A percentile compares a stretch with the other conserved stretches of the same genome.
Evolutionary conservation across 2,888 invertebrate genomes (phyloP).

Genomic region (Silvanus unidentatus): DNA sequence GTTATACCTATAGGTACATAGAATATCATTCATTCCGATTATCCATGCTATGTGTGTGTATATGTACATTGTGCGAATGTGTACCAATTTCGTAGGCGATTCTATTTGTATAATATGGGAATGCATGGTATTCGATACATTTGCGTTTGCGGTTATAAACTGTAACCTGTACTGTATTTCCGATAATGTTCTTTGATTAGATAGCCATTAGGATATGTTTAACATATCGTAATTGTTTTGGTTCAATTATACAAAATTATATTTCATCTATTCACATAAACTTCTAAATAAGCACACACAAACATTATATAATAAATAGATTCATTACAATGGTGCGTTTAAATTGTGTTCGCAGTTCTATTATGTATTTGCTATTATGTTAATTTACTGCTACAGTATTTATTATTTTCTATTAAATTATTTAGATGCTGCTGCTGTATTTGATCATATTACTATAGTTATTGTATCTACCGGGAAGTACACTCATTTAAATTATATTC

Average conservation of each 20-base stretch:
- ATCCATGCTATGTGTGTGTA: too few species aligned
- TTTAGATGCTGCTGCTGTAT: slow-evolving; percentile 20
- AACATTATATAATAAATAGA: slow-evolving; percentile 1
- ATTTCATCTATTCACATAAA: slow-evolving; percentile 13
- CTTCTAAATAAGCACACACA: slow-evolving; percentile 1
- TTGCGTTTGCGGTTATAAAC: too few species aligned
- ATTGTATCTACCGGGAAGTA: slow-evolving; percentile 24
- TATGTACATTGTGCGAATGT: slow-evolving; percentile 5
- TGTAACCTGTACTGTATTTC: neutral
- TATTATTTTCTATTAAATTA: slow-evolving; percentile 34
- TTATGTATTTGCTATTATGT: slow-evolving; percentile 25
- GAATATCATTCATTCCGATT: too few species aligned
- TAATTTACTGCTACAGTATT: slow-evolving; percentile 30
- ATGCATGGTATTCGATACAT: too few species aligned
- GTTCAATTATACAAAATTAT: slow-evolving; percentile 21
- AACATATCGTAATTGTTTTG: slow-evolving; percentile 18
- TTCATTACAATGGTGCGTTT: slow-evolving; percentile 7
- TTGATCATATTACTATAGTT: slow-evolving; percentile 23
- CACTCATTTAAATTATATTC: slow-evolving; percentile 17
- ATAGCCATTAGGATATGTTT: slow-evolving; percentile 16
- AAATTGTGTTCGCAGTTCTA: slow-evolving; percentile 17
- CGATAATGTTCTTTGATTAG: slow-evolving; percentile 16
- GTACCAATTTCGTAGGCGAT: slow-evolving; percentile 1
- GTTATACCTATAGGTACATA: too few species aligned
- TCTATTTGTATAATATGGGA: too few species aligned